Evolutionary conservation across 1,140 invertebrate genomes (phyloP).

Genomic region (Cherax quadricarinatus): DNA sequence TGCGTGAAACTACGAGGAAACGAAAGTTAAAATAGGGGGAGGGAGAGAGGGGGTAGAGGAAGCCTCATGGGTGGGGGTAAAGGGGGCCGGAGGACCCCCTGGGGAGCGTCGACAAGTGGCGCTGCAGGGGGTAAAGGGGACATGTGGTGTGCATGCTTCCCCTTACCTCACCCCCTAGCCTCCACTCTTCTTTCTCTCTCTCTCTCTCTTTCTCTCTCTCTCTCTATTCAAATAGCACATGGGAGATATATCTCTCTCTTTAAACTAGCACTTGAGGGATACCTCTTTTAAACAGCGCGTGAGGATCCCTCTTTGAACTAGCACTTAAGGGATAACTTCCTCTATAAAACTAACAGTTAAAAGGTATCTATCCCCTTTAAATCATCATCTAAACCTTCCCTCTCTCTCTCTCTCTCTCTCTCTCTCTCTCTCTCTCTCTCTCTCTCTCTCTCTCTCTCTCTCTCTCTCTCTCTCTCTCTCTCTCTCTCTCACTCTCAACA

Average conservation of each 20-base stretch:
- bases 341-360: too few relatives aligned
- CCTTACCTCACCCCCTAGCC: background rate
- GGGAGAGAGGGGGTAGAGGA: background rate
- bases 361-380: too few relatives aligned
- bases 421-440: slow-evolving; percentile 26
- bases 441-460: slow-evolving; percentile 31
- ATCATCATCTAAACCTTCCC: background rate
- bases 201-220: slow-evolving; percentile 33
- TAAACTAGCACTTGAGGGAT: too few relatives aligned
- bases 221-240: background rate
- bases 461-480: slow-evolving; percentile 23
- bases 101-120: slow-evolving; percentile 23
- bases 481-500: background rate
- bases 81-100: background rate
- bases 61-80: background rate
- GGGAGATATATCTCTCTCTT: too few relatives aligned
- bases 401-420: background rate
- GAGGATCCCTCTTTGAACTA: too few relatives aligned
- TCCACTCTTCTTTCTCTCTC: slow-evolving; percentile 24
- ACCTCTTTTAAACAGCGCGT: too few relatives aligned
- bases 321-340: too few relatives aligned
- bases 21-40: background rate
- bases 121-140: background rate
- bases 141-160: slow-evolving; percentile 1
- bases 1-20: too few relatives aligned